Evolutionary conservation across 2,888 invertebrate species (phyloP).

Genomic region (Pycnomerus fuliginosus): DNA sequence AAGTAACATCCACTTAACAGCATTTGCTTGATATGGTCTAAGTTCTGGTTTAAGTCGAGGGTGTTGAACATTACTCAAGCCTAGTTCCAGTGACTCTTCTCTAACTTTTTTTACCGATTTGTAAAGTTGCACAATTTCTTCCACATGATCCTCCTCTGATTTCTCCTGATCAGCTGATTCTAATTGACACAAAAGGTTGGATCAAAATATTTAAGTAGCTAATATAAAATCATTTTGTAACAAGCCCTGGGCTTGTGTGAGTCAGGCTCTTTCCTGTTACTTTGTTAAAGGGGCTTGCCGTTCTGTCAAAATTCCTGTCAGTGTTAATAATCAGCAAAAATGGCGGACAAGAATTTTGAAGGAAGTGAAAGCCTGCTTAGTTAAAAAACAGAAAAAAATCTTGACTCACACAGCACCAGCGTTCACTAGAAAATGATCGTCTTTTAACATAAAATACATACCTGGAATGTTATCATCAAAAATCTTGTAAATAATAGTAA

Average conservation of each 20-base stretch:
- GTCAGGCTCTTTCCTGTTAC: too few relatives aligned
- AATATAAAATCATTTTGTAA: too few relatives aligned
- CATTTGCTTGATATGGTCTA: conserved; percentile 64
- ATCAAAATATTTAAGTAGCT: not conserved
- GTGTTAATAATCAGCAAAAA: too few relatives aligned
- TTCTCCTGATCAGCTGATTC: too few relatives aligned
- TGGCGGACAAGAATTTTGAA: too few relatives aligned
- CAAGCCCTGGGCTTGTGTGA: too few relatives aligned
- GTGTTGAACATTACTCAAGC: conserved; percentile 45
- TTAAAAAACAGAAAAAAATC: not conserved
- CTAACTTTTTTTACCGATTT: conserved; percentile 16
- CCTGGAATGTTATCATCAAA: not conserved
- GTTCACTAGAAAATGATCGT: not conserved
- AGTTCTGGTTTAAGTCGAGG: conserved; percentile 56
- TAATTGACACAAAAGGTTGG: too few relatives aligned
- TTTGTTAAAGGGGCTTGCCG: too few relatives aligned
- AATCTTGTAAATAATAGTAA: conserved; percentile 36
- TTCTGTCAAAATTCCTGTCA: too few relatives aligned
- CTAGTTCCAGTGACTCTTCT: conserved; percentile 4
- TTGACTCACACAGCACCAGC: not conserved
- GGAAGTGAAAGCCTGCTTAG: too few relatives aligned
- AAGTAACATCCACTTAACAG: conserved; percentile 69
- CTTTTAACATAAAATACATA: too few relatives aligned
- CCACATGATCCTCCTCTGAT: not conserved
- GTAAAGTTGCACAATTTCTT: conserved; percentile 22